phyloP scores from a whole-genome alignment of 2,797 vertebrate species.

The Artibeus lituratus region DNA sequence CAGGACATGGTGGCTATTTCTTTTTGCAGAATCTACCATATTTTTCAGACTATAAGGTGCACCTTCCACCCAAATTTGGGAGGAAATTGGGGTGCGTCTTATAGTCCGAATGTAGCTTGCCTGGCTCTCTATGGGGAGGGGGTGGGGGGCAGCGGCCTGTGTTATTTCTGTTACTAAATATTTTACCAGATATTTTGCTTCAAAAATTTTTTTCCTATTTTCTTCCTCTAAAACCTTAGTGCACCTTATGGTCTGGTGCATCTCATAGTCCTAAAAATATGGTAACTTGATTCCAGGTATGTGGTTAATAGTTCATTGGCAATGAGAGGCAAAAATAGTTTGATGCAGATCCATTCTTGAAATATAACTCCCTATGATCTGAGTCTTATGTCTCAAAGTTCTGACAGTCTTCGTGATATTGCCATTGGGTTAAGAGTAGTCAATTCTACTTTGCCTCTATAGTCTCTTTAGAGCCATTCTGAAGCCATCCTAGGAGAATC shows the following conservation, averaged over 20 bases:
- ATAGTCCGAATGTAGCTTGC: too few species aligned
- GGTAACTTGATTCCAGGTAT: not conserved
- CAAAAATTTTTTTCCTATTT: too few species aligned
- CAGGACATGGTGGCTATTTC: not conserved
- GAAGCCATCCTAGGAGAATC: not conserved
- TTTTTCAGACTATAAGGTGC: too few species aligned
- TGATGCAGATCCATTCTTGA: not conserved
- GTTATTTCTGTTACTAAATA: too few species aligned
- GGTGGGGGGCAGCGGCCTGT: too few species aligned
- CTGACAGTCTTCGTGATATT: not conserved
- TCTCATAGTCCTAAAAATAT: too few species aligned
- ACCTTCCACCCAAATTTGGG: too few species aligned
- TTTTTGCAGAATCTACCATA: not conserved
- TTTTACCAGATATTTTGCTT: too few species aligned
- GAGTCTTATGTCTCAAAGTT: not conserved
- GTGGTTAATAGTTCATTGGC: not conserved
- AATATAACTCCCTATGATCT: not conserved
- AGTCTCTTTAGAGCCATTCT: not conserved
- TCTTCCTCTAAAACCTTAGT: too few species aligned
- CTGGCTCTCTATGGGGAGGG: too few species aligned
- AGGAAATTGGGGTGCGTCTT: too few species aligned
- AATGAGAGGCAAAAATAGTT: not conserved
- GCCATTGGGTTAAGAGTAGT: not conserved
- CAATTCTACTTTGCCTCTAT: not conserved
- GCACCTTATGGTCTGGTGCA: too few species aligned